Evolutionary conservation across 37 sponge, comb jelly and placozoan genomes (phyloP), one percentile per base, ranked within the genome.

Genomic region (Diacarnus erythraeanus): DNA sequence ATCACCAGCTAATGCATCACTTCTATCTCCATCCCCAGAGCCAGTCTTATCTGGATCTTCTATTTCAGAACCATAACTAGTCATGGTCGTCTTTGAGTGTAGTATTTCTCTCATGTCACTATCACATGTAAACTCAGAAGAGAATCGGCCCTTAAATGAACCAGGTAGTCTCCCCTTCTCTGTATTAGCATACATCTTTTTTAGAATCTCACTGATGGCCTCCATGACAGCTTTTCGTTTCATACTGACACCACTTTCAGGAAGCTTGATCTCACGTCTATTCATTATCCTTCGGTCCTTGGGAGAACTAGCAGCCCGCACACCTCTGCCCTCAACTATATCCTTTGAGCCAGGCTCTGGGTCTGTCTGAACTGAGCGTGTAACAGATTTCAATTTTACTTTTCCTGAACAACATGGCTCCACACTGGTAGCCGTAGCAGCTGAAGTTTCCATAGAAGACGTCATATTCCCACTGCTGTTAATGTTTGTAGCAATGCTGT

Each of bases 221-320:
- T 87, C 88, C 88, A 87, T 87, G 27, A 87, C 88, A 1, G 88
- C 88, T 59, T 87, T 87, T 51, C 88, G 36, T 64, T 87, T 87
- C 82, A 87, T 81, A 38, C 82, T 87, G 61, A 87, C 51, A 27
- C 88, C 88, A 25, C 47, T 81, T 22, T 87, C 81, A 27, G 88
- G 79, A 2, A 71, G 42, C 74, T 63, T 81, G 40, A 69, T 10
- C 29, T 78, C 79, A 4, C 64, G 30, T 5, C 34, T 65, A 26
- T 39, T 57, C 33, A 3, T 47, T 0, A 38, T n/a, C 42, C 42
- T 38, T 18, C 79, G 29, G 8, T 64, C 68, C 9, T 38, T 67
- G 34, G 57, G 27, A 9, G 59, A 60, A 29, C 42, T 60, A 42
- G 57, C 2, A 3, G 36, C 41, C 12, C 17, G 71, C 38, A 36